phyloP scores from a whole-genome alignment of 2,888 invertebrate species.

The Amblyjoppa proteus region DNA sequence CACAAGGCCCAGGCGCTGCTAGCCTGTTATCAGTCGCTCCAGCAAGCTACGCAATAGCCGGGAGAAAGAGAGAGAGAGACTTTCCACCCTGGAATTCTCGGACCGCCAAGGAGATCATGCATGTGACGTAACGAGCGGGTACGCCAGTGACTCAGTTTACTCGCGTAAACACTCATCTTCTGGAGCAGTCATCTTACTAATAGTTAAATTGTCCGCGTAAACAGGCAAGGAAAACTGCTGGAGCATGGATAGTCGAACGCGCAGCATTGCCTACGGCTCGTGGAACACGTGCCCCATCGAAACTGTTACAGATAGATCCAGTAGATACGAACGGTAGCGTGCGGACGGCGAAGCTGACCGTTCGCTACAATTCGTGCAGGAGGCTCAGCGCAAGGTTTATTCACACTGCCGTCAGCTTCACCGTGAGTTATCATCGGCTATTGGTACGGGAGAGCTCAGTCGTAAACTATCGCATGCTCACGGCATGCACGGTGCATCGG shows the following conservation, averaged over 20 bases:
- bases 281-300: constrained; percentile 39
- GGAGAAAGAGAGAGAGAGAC: constrained; percentile 4
- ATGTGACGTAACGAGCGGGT: constrained; percentile 50
- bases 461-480: neutral
- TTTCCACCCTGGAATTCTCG: constrained; percentile 48
- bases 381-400: neutral
- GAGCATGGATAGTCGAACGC: constrained; percentile 50
- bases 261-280: constrained; percentile 34
- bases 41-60: constrained; percentile 43
- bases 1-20: neutral
- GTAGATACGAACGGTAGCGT: neutral
- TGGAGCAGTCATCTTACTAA: constrained; percentile 48
- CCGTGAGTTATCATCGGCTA: neutral
- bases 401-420: neutral
- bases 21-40: constrained; percentile 60
- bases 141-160: constrained; percentile 40
- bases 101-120: constrained; percentile 21
- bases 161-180: constrained; percentile 50
- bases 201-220: constrained; percentile 57
- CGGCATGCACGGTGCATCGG: neutral
- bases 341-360: neutral
- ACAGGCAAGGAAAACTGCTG: constrained; percentile 57
- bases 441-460: neutral
- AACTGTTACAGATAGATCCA: constrained; percentile 6
- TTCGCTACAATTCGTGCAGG: neutral